These are phyloP conservation scores for Anhinga anhinga DNA, from an alignment of 2,113 vertebrate genomes.

Conservation along the genomic window DNA sequence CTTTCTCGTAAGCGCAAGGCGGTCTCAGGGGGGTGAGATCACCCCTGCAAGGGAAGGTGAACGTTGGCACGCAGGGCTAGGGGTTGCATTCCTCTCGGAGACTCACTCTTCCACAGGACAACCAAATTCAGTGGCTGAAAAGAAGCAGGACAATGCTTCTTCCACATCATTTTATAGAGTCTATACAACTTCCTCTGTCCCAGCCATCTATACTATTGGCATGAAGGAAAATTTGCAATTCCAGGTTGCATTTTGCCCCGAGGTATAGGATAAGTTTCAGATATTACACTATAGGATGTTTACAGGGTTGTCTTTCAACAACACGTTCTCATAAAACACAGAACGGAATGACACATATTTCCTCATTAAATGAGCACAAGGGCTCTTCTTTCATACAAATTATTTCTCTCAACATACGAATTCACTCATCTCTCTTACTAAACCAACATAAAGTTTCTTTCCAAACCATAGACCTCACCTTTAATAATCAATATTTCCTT, in stretches of 20 bases:
- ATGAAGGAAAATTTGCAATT: background rate
- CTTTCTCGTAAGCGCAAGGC: fast-evolving
- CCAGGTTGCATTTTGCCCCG: background rate
- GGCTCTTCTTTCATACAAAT: conserved; percentile 37
- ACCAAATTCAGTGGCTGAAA: background rate
- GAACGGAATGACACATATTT: background rate
- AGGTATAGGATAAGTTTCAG: background rate
- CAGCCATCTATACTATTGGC: background rate
- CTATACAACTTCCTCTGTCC: background rate
- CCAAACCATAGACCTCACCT: conserved; percentile 41
- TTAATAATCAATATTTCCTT: conserved; percentile 56
- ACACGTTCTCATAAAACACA: background rate
- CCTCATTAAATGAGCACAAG: background rate
- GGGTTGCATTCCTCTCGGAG: background rate
- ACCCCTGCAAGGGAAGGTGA: background rate
- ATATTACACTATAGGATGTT: background rate
- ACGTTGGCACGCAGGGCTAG: background rate
- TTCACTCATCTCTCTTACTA: conserved; percentile 4
- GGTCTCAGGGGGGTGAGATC: background rate
- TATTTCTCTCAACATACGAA: background rate
- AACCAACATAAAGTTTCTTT: background rate
- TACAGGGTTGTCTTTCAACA: conserved; percentile 43
- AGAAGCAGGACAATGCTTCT: background rate
- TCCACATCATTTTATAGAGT: background rate
- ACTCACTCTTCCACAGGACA: background rate